Conservation (phyloP, 2,113 vertebrate species). For the Calidris pugnax region DNA sequence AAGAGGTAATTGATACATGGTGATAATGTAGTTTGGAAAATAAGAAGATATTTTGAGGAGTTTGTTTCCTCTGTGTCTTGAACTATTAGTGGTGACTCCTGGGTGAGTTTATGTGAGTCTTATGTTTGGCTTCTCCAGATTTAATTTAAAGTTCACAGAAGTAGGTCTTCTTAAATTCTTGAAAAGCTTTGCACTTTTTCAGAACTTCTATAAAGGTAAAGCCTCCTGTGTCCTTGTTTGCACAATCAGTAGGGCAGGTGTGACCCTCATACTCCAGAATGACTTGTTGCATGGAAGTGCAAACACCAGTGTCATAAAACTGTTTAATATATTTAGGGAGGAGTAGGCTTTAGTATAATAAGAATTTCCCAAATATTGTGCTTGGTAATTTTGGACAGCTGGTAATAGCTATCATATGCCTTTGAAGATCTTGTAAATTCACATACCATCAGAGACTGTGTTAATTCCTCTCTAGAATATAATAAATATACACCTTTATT, state of each 20-base stretch:
- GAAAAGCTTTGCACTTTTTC: neutral
- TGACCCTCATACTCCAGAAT: neutral
- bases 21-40: neutral
- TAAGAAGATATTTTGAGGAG: neutral
- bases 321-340: neutral
- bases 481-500: neutral
- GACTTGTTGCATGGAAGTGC: accelerated
- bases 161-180: neutral
- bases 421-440: neutral
- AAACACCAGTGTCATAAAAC: neutral
- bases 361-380: neutral
- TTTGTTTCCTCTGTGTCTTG: neutral
- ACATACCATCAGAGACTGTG: neutral
- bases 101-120: neutral
- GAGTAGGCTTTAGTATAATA: neutral
- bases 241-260: neutral
- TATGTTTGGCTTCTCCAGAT: neutral
- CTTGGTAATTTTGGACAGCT: neutral
- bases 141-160: neutral
- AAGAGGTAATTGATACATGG: neutral
- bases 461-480: neutral
- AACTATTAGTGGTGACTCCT: neutral
- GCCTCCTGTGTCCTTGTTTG: neutral
- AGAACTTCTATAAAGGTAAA: neutral
- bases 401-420: neutral